Conservation (phyloP, 2,797 vertebrate species). For the Emys orbicularis region DNA sequence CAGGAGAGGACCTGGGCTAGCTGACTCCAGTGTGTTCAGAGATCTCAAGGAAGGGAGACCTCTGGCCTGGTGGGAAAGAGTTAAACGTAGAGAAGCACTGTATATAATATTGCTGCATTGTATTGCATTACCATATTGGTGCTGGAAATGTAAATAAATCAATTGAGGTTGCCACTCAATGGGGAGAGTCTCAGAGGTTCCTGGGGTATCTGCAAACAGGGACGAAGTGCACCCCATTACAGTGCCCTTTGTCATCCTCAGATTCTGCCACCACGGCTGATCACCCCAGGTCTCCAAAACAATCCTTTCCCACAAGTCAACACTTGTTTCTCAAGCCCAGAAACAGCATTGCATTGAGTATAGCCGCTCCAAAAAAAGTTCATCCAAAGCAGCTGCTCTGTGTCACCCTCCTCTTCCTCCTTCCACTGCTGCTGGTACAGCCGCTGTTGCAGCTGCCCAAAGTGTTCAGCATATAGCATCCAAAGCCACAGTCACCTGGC, state of each 20-base stretch:
- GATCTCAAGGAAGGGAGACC: neutral
- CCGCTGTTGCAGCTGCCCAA: neutral
- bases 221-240: neutral
- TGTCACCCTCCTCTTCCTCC: no score
- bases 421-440: neutral
- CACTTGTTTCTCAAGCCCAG: no score
- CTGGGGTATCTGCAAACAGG: neutral
- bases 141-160: neutral
- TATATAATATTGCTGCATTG: neutral
- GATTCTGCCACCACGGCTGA: neutral
- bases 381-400: no score
- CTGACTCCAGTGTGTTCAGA: neutral
- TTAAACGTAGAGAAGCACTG: no score
- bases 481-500: neutral
- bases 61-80: neutral
- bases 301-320: no score
- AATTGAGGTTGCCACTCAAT: neutral
- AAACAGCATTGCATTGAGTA: no score
- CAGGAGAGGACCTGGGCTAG: neutral
- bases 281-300: neutral
- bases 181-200: neutral
- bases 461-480: neutral
- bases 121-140: neutral
- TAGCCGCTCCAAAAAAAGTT: no score
- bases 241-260: neutral